These are phyloP conservation scores for Sebastes alutus DNA, from an alignment of 2,797 vertebrate species.

Conservation along the genomic window DNA sequence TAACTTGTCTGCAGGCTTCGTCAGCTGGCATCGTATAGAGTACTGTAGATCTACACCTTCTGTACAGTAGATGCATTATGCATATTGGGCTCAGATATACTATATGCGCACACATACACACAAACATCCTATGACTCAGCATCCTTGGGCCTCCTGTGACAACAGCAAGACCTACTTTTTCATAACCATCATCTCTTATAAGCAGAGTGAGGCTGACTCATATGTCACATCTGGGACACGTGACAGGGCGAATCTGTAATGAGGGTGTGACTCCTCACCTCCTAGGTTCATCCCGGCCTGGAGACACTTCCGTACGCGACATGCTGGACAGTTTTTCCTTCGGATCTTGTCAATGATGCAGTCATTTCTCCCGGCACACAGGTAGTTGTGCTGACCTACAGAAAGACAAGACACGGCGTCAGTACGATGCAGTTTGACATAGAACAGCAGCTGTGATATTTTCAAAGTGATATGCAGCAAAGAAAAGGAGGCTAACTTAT, in stretches of 20 bases:
- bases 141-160: slow-evolving; percentile 48
- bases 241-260: slow-evolving; percentile 43
- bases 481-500: background rate
- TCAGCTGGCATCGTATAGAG: slow-evolving; percentile 22
- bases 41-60: slow-evolving; percentile 31
- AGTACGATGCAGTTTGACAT: slow-evolving; percentile 5
- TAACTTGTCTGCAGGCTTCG: slow-evolving; percentile 31
- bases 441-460: slow-evolving; percentile 6
- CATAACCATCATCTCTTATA: slow-evolving; percentile 26
- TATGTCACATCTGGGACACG: slow-evolving; percentile 53
- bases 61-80: slow-evolving; percentile 30
- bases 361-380: slow-evolving; percentile 98
- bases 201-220: slow-evolving; percentile 48
- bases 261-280: slow-evolving; percentile 82
- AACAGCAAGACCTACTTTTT: slow-evolving; percentile 54
- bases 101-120: slow-evolving; percentile 23
- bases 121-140: slow-evolving; percentile 58
- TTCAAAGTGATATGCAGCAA: background rate
- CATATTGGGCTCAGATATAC: slow-evolving; percentile 28
- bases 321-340: slow-evolving; percentile 98
- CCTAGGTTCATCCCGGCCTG: slow-evolving; percentile 99
- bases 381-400: slow-evolving; percentile 99
- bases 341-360: slow-evolving; percentile 99
- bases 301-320: slow-evolving; percentile 97
- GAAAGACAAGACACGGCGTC: slow-evolving; percentile 21